phyloP scores from a whole-genome alignment of 2,113 vertebrate species.

The Cololabis saira region DNA sequence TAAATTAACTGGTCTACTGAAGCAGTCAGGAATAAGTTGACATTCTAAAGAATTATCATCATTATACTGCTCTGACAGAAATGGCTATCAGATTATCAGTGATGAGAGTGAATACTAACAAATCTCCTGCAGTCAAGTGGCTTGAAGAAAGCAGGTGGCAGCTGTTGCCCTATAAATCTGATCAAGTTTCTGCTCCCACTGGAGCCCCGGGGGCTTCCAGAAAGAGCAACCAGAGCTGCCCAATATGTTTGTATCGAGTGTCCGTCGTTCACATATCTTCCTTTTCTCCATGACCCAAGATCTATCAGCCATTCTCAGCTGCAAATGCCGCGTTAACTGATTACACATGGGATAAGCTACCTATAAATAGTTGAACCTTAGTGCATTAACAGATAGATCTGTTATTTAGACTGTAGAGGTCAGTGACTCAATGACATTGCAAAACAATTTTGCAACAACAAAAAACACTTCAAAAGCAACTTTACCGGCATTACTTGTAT shows the following conservation, averaged over 20 bases:
- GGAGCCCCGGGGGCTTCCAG: slow-evolving; percentile 49
- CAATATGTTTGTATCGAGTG: slow-evolving; percentile 41
- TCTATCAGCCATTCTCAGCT: slow-evolving; percentile 28
- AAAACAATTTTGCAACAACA: too few species aligned
- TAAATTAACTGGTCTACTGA: slow-evolving; percentile 78
- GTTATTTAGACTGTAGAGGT: too few species aligned
- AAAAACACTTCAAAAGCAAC: too few species aligned
- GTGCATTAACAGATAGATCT: neutral
- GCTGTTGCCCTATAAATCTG: slow-evolving; percentile 73
- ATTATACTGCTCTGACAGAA: slow-evolving; percentile 72
- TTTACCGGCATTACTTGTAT: too few species aligned
- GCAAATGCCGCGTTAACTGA: slow-evolving; percentile 30
- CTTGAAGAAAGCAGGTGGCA: slow-evolving; percentile 65
- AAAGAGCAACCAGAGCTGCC: slow-evolving; percentile 65
- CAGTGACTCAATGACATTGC: too few species aligned
- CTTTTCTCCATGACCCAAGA: slow-evolving; percentile 50
- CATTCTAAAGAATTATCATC: slow-evolving; percentile 74
- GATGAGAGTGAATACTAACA: slow-evolving; percentile 74
- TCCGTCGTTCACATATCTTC: slow-evolving; percentile 25
- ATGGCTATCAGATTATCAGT: slow-evolving; percentile 75
- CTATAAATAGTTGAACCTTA: slow-evolving; percentile 7
- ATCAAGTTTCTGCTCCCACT: slow-evolving; percentile 55
- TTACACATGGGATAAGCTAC: slow-evolving; percentile 22
- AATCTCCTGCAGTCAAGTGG: slow-evolving; percentile 63
- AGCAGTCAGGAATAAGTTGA: slow-evolving; percentile 74